Conservation (phyloP, 2,113 vertebrate species). For the Ammodramus savannarum region DNA sequence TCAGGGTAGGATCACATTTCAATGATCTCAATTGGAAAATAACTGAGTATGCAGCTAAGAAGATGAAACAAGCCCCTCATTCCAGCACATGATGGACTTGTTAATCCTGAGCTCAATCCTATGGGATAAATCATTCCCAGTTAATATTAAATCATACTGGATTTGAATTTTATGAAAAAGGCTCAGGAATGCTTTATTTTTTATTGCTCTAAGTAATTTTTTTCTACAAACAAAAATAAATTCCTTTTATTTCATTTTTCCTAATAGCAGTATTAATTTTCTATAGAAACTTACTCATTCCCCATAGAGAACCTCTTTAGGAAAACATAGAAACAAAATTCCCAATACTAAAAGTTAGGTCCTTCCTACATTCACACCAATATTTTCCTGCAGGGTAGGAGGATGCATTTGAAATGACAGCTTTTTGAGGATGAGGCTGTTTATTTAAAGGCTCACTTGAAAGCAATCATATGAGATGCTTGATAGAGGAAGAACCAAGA, state of each 20-base stretch:
- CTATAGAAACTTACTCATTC: background rate
- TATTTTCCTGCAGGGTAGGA: background rate
- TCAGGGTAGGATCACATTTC: background rate
- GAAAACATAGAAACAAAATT: background rate
- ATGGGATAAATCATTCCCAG: background rate
- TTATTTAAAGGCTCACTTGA: background rate
- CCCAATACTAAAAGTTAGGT: background rate
- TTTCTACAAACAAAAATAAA: background rate
- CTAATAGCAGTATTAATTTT: background rate
- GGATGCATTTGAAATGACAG: background rate
- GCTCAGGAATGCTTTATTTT: background rate
- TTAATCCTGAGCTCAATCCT: background rate
- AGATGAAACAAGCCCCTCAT: background rate
- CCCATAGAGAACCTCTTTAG: background rate
- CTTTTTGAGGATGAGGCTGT: background rate
- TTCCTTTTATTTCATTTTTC: background rate
- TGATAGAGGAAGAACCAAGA: background rate
- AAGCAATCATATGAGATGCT: background rate
- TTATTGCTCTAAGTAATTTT: background rate
- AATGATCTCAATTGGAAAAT: background rate
- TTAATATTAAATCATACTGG: background rate
- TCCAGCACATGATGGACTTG: background rate
- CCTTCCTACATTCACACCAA: background rate
- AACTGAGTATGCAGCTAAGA: background rate
- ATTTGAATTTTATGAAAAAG: background rate